These are phyloP conservation scores for Schizothorax lantsangensis DNA, from an alignment of 2,797 vertebrate genomes.

Conservation along the genomic window DNA sequence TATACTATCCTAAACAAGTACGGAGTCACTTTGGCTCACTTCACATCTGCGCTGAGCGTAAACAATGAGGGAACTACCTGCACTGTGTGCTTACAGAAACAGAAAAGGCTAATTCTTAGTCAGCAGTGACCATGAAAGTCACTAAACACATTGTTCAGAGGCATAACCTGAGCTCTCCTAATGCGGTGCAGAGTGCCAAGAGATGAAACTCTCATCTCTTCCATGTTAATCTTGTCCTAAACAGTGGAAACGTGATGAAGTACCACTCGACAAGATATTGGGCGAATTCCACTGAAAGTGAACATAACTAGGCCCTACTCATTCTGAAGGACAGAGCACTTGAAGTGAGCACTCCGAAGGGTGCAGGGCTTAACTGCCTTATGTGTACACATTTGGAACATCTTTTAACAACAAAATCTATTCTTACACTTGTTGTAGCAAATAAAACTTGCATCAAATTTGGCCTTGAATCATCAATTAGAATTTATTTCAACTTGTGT, in stretches of 20 bases:
- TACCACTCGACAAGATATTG: neutral
- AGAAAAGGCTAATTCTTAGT: neutral
- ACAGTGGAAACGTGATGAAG: slow-evolving; percentile 30
- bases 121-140: neutral
- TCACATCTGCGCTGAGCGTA: neutral
- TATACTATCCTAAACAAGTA: neutral
- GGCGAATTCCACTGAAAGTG: slow-evolving; percentile 1
- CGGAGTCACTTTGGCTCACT: neutral
- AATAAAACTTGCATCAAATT: neutral
- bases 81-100: neutral
- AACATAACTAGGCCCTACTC: neutral
- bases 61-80: neutral
- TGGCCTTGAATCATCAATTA: neutral
- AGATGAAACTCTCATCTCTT: neutral
- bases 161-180: neutral
- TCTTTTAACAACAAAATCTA: neutral
- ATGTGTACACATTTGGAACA: neutral
- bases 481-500: neutral
- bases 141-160: slow-evolving; percentile 13
- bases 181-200: neutral
- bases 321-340: slow-evolving; percentile 19
- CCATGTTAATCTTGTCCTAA: slow-evolving; percentile 16
- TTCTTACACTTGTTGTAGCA: too few relatives aligned
- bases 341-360: slow-evolving; percentile 6
- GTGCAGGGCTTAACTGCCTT: neutral